Evolutionary conservation across 2,888 invertebrate species (phyloP).

Genomic region (Alcis repandata): DNA sequence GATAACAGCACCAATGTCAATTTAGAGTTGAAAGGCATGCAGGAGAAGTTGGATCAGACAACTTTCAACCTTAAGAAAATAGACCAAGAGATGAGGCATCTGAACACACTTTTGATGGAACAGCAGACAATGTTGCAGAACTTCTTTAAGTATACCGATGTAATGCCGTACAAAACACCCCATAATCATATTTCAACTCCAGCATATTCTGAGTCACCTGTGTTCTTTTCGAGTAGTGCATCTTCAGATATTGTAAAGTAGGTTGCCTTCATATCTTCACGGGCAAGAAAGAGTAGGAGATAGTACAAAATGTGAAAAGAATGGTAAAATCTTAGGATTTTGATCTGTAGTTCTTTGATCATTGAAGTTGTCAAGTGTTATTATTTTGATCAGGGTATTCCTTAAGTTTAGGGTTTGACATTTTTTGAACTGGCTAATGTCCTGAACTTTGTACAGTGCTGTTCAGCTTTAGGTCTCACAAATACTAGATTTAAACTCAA

Average conservation of each 20-base stretch:
- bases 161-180: conserved; percentile 57
- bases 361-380: neutral
- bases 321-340: neutral
- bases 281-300: neutral
- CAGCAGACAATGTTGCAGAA: conserved; percentile 76
- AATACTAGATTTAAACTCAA: no score
- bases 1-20: conserved; percentile 79
- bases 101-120: conserved; percentile 83
- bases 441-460: no score
- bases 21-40: conserved; percentile 87
- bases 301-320: neutral
- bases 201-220: conserved; percentile 69
- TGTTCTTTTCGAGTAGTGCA: conserved; percentile 60
- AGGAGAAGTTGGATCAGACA: conserved; percentile 90
- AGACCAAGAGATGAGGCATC: conserved; percentile 89
- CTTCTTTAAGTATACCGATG: conserved; percentile 65
- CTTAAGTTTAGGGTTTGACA: neutral
- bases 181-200: conserved; percentile 57
- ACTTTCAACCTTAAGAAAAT: conserved; percentile 90
- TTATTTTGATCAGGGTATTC: conserved; percentile 28
- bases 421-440: neutral
- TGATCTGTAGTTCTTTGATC: neutral
- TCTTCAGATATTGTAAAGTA: conserved; percentile 43
- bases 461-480: no score
- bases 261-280: neutral